These are phyloP conservation scores for Anguilla anguilla DNA, from an alignment of 2,797 vertebrate species.

Conservation along the genomic window DNA sequence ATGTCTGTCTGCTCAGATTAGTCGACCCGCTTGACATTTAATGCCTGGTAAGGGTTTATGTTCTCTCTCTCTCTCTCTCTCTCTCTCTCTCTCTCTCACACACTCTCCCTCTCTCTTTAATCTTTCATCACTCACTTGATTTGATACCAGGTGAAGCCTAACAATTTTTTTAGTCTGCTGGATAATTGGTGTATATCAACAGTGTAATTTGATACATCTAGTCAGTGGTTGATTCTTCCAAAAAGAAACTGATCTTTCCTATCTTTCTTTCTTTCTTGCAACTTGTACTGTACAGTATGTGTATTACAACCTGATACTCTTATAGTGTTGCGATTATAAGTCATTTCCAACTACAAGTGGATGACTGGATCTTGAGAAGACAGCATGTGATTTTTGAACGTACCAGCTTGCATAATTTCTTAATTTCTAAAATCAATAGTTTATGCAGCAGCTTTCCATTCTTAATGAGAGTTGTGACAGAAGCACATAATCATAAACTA, in stretches of 20 bases:
- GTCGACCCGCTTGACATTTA: constrained; percentile 58
- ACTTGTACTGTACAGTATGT: background rate
- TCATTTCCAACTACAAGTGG: background rate
- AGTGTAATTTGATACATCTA: too few relatives aligned
- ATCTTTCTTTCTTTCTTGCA: background rate
- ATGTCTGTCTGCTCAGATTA: constrained; percentile 59
- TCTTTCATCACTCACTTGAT: background rate
- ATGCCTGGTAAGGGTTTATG: constrained; percentile 67
- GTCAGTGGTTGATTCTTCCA: too few relatives aligned
- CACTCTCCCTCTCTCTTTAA: background rate
- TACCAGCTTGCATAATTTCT: background rate
- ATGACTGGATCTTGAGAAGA: background rate
- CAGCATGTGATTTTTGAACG: background rate
- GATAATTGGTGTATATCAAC: too few relatives aligned
- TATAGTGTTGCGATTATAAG: background rate
- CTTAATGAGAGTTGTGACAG: background rate
- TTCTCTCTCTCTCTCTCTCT: constrained; percentile 40
- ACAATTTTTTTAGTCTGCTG: too few relatives aligned
- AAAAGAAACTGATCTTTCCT: too few relatives aligned
- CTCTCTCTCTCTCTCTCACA: constrained; percentile 28
- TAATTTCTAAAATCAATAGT: background rate
- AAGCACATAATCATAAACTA: background rate
- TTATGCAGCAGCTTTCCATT: background rate
- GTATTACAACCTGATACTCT: background rate
- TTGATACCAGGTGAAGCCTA: too few relatives aligned